Evolutionary conservation across 2,888 invertebrate species (phyloP).

Genomic region (Digitonthophagus gazella): DNA sequence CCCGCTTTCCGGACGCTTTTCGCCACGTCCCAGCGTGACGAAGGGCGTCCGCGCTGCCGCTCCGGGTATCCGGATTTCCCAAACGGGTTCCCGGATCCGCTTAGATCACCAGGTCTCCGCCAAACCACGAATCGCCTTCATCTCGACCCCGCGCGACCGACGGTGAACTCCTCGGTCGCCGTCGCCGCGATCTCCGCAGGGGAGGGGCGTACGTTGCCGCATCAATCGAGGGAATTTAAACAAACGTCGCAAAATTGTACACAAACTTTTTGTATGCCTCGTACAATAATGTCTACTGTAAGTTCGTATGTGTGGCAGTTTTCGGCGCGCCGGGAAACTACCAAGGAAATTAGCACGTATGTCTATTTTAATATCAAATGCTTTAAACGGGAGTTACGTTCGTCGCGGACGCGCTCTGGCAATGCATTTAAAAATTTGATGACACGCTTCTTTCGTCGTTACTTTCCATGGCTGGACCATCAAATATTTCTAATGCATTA

Average conservation of each 20-base stretch:
- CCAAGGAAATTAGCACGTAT: conserved; percentile 33
- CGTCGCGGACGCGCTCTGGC: conserved; percentile 27
- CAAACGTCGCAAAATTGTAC: conserved; percentile 34
- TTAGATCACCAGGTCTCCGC: background rate
- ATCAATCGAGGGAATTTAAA: conserved; percentile 46
- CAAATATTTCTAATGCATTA: conserved; percentile 26
- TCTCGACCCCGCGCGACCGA: conserved; percentile 24
- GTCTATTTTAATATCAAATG: conserved; percentile 28
- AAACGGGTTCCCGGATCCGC: background rate
- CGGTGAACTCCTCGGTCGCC: conserved; percentile 54
- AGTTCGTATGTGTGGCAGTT: conserved; percentile 51
- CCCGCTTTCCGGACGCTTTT: conserved; percentile 13
- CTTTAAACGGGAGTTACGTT: conserved; percentile 28
- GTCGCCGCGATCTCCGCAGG: conserved; percentile 52
- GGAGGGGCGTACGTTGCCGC: conserved; percentile 45
- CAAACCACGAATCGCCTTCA: background rate
- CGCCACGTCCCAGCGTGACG: conserved; percentile 3
- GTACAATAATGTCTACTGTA: conserved; percentile 45
- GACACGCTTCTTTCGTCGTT: conserved; percentile 30
- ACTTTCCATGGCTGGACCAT: conserved; percentile 27
- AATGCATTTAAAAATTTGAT: conserved; percentile 36
- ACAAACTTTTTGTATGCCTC: conserved; percentile 50
- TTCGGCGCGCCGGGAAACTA: conserved; percentile 33
- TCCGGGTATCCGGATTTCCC: background rate
- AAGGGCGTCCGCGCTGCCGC: background rate